These are phyloP conservation scores for Resseliella maxima DNA, from an alignment of 2,888 invertebrate genomes.

Conservation along the genomic window DNA sequence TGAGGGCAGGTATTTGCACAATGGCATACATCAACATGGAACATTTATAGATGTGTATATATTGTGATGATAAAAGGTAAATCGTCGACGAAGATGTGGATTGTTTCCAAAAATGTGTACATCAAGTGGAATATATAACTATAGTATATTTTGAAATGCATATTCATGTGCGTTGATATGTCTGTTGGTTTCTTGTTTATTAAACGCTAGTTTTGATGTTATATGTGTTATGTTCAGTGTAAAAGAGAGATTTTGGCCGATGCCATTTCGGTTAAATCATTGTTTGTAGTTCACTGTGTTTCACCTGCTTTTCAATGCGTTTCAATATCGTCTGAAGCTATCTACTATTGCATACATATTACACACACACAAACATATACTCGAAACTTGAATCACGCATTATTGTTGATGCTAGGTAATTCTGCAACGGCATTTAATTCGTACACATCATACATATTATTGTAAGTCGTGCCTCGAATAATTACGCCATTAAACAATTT, in stretches of 20 bases:
- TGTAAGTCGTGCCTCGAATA: conserved; percentile 25
- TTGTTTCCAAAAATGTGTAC: not conserved
- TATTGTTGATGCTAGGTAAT: conserved; percentile 33
- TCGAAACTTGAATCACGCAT: not conserved
- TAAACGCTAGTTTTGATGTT: not conserved
- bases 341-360: not conserved
- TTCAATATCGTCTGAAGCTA: too few species aligned
- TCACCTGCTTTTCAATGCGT: not conserved
- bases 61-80: not conserved
- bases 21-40: not conserved
- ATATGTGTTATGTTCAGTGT: not conserved
- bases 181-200: not conserved
- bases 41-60: too few species aligned
- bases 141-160: not conserved
- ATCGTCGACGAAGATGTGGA: not conserved
- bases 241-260: not conserved
- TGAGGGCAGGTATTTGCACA: not conserved
- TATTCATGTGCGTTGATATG: not conserved
- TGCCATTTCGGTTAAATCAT: not conserved
- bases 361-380: not conserved
- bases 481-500: conserved; percentile 36
- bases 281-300: not conserved
- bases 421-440: conserved; percentile 14
- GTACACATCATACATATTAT: conserved; percentile 22
- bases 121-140: not conserved